Base-by-base conservation (phyloP, 2,888 invertebrate species). In the Pristionchus japonicus region DNA sequence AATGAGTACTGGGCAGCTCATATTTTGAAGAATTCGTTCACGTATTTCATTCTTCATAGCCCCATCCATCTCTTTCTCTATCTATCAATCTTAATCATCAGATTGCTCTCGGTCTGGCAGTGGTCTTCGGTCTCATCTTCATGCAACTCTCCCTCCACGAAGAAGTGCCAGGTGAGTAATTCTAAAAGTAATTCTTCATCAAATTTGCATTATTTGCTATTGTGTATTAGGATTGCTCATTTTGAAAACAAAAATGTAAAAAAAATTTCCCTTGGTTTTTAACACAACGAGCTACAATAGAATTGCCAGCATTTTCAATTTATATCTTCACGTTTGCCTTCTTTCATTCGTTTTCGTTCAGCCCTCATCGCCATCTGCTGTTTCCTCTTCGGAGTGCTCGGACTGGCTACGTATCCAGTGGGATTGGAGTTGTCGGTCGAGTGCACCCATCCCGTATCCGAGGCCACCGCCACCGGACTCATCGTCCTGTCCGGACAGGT, bases 391-490 rank as follows among this genome's bases (percentile, higher is more conserved):
- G 96, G 96, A 15, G 94, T 95, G 74, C 95, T 95, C 90, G 95
- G 95, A 7, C 94, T 96, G 92, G 95, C 95, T 15, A 92, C 95
- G 23, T 95, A 95, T 90, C 95, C 96, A 11, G 93, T 95, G 49
- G 95, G 95, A 88, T 93, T 96, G 91, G 95, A 96, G 89, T 91
- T 95, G 89, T 94, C 95, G 9, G 95, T 95, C 9, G 96, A 96
- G 92, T 94, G 95, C 88, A 95, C 95, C 0, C 95, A 95, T 90
- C 96, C 96, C 34, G 95, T 95, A 37, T 95, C 95, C 0, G 95
- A 95, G 92, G 95, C 95, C 43, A 95, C 95, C 4, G 95, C 95
- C 88, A 95, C 95, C 43, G 95, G 95, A 17, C 92, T 96, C 23
- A 94, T 95, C 77, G 95, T 95, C 27, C 94, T 95, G 20, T 95